Percentiles rank a stretch among this genome's conserved stretches.
These are phyloP conservation scores for Epicauta chinensis DNA, from an alignment of 1,140 invertebrate species.

Conservation along the genomic window DNA sequence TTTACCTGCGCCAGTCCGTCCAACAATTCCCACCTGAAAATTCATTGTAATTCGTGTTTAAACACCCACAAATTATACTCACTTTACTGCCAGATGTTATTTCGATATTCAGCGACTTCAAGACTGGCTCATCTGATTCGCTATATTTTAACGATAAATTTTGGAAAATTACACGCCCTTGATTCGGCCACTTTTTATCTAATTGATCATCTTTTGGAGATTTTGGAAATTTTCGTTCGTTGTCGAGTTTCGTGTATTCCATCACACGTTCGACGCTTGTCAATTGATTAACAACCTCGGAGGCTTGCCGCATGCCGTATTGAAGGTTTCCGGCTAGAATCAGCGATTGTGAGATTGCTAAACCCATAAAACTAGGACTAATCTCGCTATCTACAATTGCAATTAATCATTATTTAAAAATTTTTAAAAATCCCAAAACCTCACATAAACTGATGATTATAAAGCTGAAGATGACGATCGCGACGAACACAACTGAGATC, in stretches of 20 bases:
- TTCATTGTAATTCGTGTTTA: neutral
- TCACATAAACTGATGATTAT: neutral
- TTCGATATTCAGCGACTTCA: conserved; percentile 59
- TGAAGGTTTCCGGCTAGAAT: conserved; percentile 80
- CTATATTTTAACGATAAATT: conserved; percentile 63
- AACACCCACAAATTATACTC: neutral
- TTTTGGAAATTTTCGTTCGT: conserved; percentile 46
- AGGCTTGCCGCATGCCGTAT: conserved; percentile 73
- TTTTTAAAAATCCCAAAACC: neutral
- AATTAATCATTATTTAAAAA: no score
- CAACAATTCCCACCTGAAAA: conserved; percentile 56
- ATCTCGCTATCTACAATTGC: conserved; percentile 17
- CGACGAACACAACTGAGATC: conserved; percentile 20
- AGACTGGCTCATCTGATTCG: conserved; percentile 56
- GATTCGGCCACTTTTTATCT: conserved; percentile 28
- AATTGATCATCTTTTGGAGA: neutral
- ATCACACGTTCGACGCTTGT: conserved; percentile 74
- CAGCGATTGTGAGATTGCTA: conserved; percentile 78
- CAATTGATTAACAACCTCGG: conserved; percentile 79
- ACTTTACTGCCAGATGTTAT: conserved; percentile 49
- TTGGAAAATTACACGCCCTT: conserved; percentile 51
- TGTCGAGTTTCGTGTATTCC: conserved; percentile 63
- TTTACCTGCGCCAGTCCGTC: conserved; percentile 77
- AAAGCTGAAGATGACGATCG: no score
- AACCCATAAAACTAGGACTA: conserved; percentile 58